These are phyloP conservation scores for Dallia pectoralis DNA, from an alignment of 2,797 vertebrate species.

Conservation along the genomic window DNA sequence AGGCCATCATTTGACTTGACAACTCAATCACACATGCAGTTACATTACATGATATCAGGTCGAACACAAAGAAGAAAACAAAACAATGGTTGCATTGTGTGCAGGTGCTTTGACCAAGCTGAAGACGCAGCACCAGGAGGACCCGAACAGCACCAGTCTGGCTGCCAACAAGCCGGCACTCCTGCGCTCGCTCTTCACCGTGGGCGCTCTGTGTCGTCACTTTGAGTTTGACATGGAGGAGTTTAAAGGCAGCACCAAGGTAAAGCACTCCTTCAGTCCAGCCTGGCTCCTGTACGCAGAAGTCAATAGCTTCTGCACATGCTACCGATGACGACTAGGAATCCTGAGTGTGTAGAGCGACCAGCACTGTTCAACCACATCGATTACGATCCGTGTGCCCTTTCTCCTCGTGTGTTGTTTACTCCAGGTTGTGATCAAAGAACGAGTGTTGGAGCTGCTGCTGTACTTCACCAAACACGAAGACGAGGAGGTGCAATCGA, in stretches of 20 bases:
- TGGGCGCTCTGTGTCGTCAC: constrained; percentile 93
- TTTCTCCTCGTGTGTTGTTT: background rate
- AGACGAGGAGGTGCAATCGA: constrained; percentile 94
- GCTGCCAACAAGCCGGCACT: constrained; percentile 92
- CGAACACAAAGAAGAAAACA: background rate
- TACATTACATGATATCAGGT: background rate
- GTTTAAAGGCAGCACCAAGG: constrained; percentile 96
- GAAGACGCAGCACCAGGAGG: constrained; percentile 93
- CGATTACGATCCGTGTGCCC: too few species aligned
- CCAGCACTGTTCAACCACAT: background rate
- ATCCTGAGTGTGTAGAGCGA: background rate
- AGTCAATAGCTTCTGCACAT: background rate
- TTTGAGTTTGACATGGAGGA: constrained; percentile 96
- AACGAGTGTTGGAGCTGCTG: constrained; percentile 94
- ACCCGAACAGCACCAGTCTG: constrained; percentile 87
- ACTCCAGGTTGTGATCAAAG: constrained; percentile 91
- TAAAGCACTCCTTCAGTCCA: constrained; percentile 32
- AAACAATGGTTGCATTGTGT: background rate
- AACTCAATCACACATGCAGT: background rate
- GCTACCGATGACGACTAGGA: background rate
- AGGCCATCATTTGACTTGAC: background rate
- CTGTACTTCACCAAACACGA: constrained; percentile 97
- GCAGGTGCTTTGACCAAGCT: constrained; percentile 92
- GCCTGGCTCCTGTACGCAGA: too few species aligned
- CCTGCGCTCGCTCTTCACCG: constrained; percentile 95